Conservation (phyloP, 2,797 vertebrate genomes). For the Amblyraja radiata region DNA sequence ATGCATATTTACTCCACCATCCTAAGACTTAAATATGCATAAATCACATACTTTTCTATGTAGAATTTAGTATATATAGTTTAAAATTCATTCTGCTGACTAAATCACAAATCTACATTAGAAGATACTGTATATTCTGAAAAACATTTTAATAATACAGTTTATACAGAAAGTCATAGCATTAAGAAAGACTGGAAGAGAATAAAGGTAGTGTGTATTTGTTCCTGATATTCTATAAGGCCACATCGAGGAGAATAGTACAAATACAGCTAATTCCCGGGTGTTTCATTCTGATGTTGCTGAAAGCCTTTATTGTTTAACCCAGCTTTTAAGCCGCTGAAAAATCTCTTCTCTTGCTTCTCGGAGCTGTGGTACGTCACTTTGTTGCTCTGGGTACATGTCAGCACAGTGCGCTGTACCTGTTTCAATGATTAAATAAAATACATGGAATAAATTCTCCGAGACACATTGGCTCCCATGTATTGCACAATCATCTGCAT, state of each 20-base stretch:
- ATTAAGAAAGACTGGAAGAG: not conserved
- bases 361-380: slow-evolving; percentile 55
- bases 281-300: not conserved
- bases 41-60: not conserved
- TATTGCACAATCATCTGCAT: not conserved
- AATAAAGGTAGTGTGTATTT: not conserved
- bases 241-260: not conserved
- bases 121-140: not conserved
- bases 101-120: slow-evolving; percentile 13
- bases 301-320: slow-evolving; percentile 38
- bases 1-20: not conserved
- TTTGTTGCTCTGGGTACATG: slow-evolving; percentile 59
- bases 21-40: not conserved
- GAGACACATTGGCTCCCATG: not conserved
- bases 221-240: too few relatives aligned
- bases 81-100: not conserved
- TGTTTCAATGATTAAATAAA: slow-evolving; percentile 43
- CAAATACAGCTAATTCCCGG: not conserved
- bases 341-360: slow-evolving; percentile 54
- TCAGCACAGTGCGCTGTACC: slow-evolving; percentile 66
- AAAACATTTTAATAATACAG: slow-evolving; percentile 33
- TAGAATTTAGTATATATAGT: not conserved
- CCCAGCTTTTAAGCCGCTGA: slow-evolving; percentile 52
- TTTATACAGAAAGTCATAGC: slow-evolving; percentile 28
- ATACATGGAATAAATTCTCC: not conserved